A percentile compares a stretch with the other conserved stretches of the same genome.
Evolutionary conservation across 2,797 vertebrate genomes (phyloP).

Genomic region (Xerus rutilus): DNA sequence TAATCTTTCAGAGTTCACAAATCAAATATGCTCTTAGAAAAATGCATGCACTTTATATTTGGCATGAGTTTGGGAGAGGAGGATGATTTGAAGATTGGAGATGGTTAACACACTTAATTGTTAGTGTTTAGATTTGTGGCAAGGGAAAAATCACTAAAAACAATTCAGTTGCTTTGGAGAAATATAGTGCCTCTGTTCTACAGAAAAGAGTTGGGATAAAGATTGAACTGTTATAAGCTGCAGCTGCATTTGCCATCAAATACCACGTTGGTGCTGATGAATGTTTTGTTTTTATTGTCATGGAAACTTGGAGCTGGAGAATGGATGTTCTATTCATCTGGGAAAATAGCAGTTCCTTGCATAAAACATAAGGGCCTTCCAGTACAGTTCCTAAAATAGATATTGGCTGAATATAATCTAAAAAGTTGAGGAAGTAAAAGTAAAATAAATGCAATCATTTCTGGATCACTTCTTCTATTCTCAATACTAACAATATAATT

Average conservation of each 20-base stretch:
- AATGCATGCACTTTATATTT: conserved; percentile 74
- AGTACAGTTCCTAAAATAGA: conserved; percentile 89
- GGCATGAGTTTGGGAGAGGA: conserved; percentile 19
- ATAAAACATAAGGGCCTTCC: conserved; percentile 88
- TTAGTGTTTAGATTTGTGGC: conserved; percentile 79
- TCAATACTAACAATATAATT: conserved; percentile 71
- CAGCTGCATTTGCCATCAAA: conserved; percentile 91
- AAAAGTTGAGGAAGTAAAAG: conserved; percentile 79
- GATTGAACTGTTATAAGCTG: conserved; percentile 86
- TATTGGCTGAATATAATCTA: conserved; percentile 84
- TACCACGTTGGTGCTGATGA: conserved; percentile 87
- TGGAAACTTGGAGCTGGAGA: conserved; percentile 91
- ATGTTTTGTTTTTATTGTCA: conserved; percentile 91
- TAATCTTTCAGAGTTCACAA: conserved; percentile 71
- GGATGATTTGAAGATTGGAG: conserved; percentile 55
- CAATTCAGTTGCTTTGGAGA: conserved; percentile 84
- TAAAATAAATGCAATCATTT: conserved; percentile 80
- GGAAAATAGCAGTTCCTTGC: conserved; percentile 89
- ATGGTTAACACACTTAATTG: conserved; percentile 72
- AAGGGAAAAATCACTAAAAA: conserved; percentile 82
- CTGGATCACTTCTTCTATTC: conserved; percentile 59
- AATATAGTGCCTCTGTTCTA: conserved; percentile 84
- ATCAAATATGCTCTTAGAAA: conserved; percentile 67
- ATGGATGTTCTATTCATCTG: conserved; percentile 90
- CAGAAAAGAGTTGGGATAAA: conserved; percentile 78